phyloP scores from a whole-genome alignment of 2,888 invertebrate genomes.

The Axea sp. region DNA sequence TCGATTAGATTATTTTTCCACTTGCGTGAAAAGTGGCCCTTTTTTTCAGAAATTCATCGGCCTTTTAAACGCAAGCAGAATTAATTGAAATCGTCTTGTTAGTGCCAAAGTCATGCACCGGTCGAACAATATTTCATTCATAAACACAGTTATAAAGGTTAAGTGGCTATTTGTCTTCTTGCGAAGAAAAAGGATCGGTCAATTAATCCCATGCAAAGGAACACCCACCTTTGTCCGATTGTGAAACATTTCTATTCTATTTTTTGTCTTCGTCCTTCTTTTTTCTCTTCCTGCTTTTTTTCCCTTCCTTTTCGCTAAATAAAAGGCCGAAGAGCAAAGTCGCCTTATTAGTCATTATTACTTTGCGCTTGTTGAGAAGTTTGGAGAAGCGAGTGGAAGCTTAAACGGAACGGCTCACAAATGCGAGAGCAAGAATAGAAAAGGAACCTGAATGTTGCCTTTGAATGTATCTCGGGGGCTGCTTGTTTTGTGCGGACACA shows the following conservation, averaged over 20 bases:
- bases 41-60: neutral
- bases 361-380: constrained; percentile 50
- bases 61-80: constrained; percentile 3
- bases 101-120: constrained; percentile 1
- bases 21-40: too few species aligned
- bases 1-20: too few species aligned
- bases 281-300: constrained; percentile 11
- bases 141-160: constrained; percentile 19
- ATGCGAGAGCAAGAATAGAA: constrained; percentile 74
- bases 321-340: constrained; percentile 49
- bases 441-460: constrained; percentile 72
- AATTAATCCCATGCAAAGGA: constrained; percentile 38
- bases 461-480: constrained; percentile 72
- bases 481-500: constrained; percentile 68
- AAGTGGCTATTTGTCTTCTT: constrained; percentile 46
- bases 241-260: constrained; percentile 40
- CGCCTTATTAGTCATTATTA: constrained; percentile 64
- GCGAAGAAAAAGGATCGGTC: constrained; percentile 28
- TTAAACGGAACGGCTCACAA: constrained; percentile 73
- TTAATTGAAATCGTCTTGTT: constrained; percentile 26
- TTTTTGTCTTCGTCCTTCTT: constrained; percentile 2
- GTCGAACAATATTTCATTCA: constrained; percentile 29
- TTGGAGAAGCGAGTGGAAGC: constrained; percentile 46
- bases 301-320: constrained; percentile 32
- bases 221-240: constrained; percentile 44